These are phyloP conservation scores for Hirtodrosophila cameraria DNA, from an alignment of 2,888 invertebrate species.

Conservation along the genomic window DNA sequence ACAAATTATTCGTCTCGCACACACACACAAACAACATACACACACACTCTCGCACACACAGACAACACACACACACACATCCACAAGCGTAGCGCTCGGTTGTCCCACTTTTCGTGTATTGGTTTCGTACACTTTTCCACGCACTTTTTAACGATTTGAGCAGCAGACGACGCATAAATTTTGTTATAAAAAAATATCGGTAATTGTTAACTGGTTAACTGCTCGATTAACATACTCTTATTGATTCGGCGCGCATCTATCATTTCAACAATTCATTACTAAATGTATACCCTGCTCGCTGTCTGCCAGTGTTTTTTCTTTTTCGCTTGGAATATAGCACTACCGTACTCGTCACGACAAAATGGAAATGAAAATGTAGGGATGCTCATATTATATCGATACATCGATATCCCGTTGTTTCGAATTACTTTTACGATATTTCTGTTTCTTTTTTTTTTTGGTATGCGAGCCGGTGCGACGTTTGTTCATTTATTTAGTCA, in stretches of 20 bases:
- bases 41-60: constrained; percentile 31
- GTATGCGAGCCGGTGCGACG: too few relatives aligned
- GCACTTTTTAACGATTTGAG: constrained; percentile 72
- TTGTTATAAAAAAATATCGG: constrained; percentile 51
- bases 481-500: too few relatives aligned
- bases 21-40: constrained; percentile 33
- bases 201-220: constrained; percentile 42
- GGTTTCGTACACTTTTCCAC: constrained; percentile 79
- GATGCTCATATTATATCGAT: constrained; percentile 44
- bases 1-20: constrained; percentile 59
- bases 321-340: constrained; percentile 73
- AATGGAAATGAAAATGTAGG: constrained; percentile 58
- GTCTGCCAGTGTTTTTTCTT: constrained; percentile 74
- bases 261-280: constrained; percentile 75
- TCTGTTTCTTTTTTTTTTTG: too few relatives aligned
- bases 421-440: constrained; percentile 6
- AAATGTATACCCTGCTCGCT: constrained; percentile 66
- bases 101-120: constrained; percentile 78
- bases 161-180: constrained; percentile 59
- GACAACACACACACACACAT: constrained; percentile 39
- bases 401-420: constrained; percentile 29
- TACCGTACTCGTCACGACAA: constrained; percentile 65
- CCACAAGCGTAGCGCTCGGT: constrained; percentile 66
- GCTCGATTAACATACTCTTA: constrained; percentile 48
- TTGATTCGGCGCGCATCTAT: constrained; percentile 67